Percentiles rank a stretch among this genome's conserved stretches.
phyloP scores from a whole-genome alignment of 2,113 vertebrate genomes.

The Amblyornis subalaris region DNA sequence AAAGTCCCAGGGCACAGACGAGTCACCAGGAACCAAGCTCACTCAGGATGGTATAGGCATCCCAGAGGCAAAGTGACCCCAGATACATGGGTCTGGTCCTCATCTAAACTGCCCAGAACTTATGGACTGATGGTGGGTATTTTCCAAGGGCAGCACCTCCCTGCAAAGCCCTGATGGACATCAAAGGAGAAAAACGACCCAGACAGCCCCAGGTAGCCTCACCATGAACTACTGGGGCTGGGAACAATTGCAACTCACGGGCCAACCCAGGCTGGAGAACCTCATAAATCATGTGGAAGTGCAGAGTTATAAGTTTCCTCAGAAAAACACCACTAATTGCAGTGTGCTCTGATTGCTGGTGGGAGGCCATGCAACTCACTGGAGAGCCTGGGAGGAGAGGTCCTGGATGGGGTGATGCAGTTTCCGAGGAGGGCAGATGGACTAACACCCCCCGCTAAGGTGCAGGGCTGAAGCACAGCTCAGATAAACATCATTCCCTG shows the following conservation, averaged over 20 bases:
- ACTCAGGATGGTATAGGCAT: background rate
- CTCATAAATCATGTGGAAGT: constrained; percentile 54
- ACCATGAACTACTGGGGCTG: background rate
- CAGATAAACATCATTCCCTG: background rate
- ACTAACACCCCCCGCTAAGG: background rate
- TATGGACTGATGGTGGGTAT: background rate
- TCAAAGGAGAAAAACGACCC: background rate
- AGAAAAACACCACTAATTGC: constrained; percentile 44
- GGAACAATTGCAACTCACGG: background rate
- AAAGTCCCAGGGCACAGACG: rapidly evolving
- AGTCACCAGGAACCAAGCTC: background rate
- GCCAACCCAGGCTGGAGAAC: background rate
- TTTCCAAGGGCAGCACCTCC: background rate
- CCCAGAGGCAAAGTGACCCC: background rate
- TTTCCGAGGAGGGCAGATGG: background rate
- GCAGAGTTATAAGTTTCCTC: constrained; percentile 46
- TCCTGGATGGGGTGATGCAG: background rate
- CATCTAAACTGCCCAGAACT: background rate
- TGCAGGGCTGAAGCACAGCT: background rate
- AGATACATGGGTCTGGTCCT: background rate
- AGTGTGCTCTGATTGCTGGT: background rate
- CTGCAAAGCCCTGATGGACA: background rate
- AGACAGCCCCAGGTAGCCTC: background rate
- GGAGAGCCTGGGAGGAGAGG: background rate
- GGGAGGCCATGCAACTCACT: rapidly evolving